Percentiles rank a stretch among this genome's conserved stretches.
Conservation (phyloP, 1,140 invertebrate species). For the Drosophila willistoni region DNA sequence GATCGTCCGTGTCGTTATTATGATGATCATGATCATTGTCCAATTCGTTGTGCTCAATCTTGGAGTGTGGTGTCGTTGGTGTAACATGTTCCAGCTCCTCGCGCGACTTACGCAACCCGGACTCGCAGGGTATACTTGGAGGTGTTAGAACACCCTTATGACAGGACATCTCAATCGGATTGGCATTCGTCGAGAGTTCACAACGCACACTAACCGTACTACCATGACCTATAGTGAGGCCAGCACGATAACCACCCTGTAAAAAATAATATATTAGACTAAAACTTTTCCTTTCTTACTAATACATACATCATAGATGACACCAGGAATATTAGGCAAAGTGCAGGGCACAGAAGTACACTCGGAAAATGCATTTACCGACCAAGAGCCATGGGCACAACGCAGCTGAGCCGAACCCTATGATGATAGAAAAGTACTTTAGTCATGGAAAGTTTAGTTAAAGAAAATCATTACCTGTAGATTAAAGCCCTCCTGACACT, state of each 20-base stretch:
- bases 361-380: slow-evolving; percentile 88
- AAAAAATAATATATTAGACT: not conserved
- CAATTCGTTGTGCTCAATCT: slow-evolving; percentile 84
- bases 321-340: slow-evolving; percentile 88
- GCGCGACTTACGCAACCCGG: slow-evolving; percentile 68
- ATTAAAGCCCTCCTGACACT: slow-evolving; percentile 81
- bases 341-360: slow-evolving; percentile 91
- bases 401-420: slow-evolving; percentile 88
- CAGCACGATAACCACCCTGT: slow-evolving; percentile 88
- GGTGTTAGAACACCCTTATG: slow-evolving; percentile 88
- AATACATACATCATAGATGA: slow-evolving; percentile 86
- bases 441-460: not conserved
- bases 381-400: slow-evolving; percentile 92
- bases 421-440: not conserved
- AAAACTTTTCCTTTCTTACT: too few species aligned
- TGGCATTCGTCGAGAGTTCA: slow-evolving; percentile 83
- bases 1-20: slow-evolving; percentile 71
- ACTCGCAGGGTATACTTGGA: slow-evolving; percentile 84
- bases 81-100: slow-evolving; percentile 70
- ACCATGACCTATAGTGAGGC: slow-evolving; percentile 91
- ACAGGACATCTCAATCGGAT: slow-evolving; percentile 85
- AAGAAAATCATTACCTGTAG: slow-evolving; percentile 56
- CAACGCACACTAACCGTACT: slow-evolving; percentile 88
- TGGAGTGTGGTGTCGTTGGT: slow-evolving; percentile 30
- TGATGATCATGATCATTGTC: slow-evolving; percentile 60